Percentiles rank a stretch among this genome's conserved stretches.
Conservation (phyloP, 2,888 invertebrate genomes). For the Hedychridium roseum region DNA sequence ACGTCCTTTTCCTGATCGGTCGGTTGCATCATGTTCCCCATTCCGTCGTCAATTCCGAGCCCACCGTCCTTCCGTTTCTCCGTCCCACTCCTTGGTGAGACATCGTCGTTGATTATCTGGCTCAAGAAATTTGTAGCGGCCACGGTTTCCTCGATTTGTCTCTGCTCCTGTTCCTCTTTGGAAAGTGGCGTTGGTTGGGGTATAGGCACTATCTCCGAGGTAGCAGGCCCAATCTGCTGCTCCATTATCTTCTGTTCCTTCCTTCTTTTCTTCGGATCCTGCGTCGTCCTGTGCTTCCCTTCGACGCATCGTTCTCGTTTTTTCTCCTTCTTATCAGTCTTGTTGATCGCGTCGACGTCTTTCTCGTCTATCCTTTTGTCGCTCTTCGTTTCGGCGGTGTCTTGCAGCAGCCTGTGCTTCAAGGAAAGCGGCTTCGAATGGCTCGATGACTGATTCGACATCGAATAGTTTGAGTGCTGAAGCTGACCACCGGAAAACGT, state of each 20-base stretch:
- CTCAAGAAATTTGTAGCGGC: conserved; percentile 63
- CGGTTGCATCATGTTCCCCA: conserved; percentile 35
- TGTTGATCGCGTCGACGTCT: conserved; percentile 38
- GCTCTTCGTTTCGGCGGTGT: conserved; percentile 37
- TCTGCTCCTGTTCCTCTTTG: conserved; percentile 56
- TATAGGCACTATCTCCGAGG: conserved; percentile 32
- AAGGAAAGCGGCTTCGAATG: conserved; percentile 36
- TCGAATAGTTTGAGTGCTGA: conserved; percentile 26
- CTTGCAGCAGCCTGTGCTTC: conserved; percentile 50
- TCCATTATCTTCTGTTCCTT: conserved; percentile 45
- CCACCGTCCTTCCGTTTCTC: conserved; percentile 47
- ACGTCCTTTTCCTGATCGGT: conserved; percentile 58
- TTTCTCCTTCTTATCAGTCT: conserved; percentile 43
- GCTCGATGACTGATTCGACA: conserved; percentile 26
- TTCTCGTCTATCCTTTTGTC: conserved; percentile 44
- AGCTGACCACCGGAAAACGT: conserved; percentile 27
- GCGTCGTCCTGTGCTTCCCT: conserved; percentile 45
- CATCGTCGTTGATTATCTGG: conserved; percentile 60
- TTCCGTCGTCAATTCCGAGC: conserved; percentile 38
- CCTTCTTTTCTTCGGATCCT: conserved; percentile 46
- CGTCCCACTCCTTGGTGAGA: conserved; percentile 31
- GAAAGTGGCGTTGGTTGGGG: conserved; percentile 37
- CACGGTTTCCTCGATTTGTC: conserved; percentile 61
- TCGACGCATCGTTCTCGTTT: conserved; percentile 30
- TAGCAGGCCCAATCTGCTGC: conserved; percentile 28